Evolutionary conservation across 2,797 vertebrate genomes (phyloP).

Genomic region (Channallabes apus): DNA sequence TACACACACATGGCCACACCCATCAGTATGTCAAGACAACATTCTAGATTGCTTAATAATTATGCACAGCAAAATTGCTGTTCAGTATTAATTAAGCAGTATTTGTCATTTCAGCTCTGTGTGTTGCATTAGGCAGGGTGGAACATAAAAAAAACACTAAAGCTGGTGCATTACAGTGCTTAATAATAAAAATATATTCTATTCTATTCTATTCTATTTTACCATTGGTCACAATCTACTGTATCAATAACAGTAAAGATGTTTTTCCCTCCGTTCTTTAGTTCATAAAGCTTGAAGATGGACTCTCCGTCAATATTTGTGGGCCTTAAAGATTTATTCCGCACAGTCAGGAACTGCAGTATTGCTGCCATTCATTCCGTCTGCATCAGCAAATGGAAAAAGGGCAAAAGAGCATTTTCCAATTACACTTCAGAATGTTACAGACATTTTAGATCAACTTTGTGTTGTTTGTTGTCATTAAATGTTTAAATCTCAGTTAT

Average conservation of each 20-base stretch:
- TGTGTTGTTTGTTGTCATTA: not conserved
- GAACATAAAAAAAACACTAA: not conserved
- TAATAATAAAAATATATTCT: not conserved
- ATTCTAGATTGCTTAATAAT: too few species aligned
- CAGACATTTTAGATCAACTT: not conserved
- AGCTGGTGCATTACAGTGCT: not conserved
- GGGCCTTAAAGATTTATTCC: constrained; percentile 23
- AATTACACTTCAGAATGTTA: not conserved
- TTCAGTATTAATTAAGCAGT: not conserved
- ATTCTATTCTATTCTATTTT: not conserved
- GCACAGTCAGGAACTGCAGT: constrained; percentile 8
- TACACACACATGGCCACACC: not conserved
- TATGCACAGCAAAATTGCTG: not conserved
- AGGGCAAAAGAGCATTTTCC: constrained; percentile 17
- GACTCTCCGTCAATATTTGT: constrained; percentile 26
- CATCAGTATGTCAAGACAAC: not conserved
- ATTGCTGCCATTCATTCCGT: constrained; percentile 4
- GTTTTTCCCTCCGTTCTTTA: not conserved
- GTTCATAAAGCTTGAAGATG: constrained; percentile 8
- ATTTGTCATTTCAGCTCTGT: not conserved
- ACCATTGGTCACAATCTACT: too few species aligned
- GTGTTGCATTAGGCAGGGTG: not conserved
- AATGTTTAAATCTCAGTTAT: not conserved
- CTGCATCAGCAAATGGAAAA: constrained; percentile 19
- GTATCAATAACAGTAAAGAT: not conserved